Evolutionary conservation across 2,797 vertebrate genomes (phyloP).

Genomic region (Crocidura indochinensis): DNA sequence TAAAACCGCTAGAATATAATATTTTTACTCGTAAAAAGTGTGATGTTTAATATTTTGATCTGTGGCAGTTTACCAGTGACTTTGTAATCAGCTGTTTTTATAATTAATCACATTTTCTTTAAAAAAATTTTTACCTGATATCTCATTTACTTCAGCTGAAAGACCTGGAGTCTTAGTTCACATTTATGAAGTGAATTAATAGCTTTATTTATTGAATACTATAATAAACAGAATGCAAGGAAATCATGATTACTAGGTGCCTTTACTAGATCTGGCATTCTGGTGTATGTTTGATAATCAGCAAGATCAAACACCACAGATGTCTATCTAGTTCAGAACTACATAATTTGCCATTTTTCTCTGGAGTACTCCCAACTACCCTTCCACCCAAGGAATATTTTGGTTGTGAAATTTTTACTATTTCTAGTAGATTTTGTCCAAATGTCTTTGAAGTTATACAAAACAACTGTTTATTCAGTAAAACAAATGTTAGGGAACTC

Average conservation of each 20-base stretch:
- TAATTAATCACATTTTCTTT: slow-evolving; percentile 62
- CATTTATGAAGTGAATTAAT: slow-evolving; percentile 38
- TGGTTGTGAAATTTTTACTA: slow-evolving; percentile 51
- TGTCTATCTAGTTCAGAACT: slow-evolving; percentile 27
- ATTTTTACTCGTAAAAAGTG: slow-evolving; percentile 41
- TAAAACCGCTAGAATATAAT: slow-evolving; percentile 37
- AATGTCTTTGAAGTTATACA: slow-evolving; percentile 50
- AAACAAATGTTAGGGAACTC: background rate
- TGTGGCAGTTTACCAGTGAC: slow-evolving; percentile 35
- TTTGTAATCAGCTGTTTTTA: slow-evolving; percentile 39
- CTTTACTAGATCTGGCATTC: slow-evolving; percentile 57
- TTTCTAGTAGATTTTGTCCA: slow-evolving; percentile 58
- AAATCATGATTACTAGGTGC: slow-evolving; percentile 37
- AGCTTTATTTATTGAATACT: slow-evolving; percentile 65
- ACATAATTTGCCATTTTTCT: background rate
- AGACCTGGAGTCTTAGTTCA: slow-evolving; percentile 7
- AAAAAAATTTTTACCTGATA: slow-evolving; percentile 54
- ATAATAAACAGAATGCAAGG: background rate
- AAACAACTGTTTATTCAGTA: background rate
- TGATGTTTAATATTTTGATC: slow-evolving; percentile 50
- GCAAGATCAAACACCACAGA: background rate
- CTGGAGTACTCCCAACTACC: background rate
- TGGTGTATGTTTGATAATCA: background rate
- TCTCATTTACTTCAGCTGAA: background rate
- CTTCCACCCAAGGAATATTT: slow-evolving; percentile 48